phyloP scores from a whole-genome alignment of 2,113 vertebrate species.

The Sturnus vulgaris region DNA sequence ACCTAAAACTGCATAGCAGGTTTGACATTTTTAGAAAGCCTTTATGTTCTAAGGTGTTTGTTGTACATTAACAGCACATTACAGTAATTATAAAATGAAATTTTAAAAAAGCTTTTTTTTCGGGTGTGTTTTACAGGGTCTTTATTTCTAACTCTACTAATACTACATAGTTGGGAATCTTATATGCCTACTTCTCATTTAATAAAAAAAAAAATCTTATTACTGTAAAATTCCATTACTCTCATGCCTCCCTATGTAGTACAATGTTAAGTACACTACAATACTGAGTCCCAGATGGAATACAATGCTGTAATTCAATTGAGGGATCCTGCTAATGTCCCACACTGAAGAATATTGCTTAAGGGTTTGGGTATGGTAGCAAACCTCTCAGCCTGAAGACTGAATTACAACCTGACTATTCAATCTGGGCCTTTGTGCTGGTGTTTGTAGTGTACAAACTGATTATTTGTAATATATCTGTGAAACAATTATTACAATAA shows the following conservation, averaged over 20 bases:
- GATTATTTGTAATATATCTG: conserved; percentile 43
- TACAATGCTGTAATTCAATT: conserved; percentile 82
- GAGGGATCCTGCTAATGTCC: conserved; percentile 78
- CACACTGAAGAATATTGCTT: conserved; percentile 82
- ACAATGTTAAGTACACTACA: conserved; percentile 79
- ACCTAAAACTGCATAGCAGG: background rate
- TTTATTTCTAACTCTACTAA: conserved; percentile 43
- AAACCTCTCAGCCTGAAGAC: conserved; percentile 74
- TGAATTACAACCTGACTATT: conserved; percentile 71
- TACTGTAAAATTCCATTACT: conserved; percentile 76
- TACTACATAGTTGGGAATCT: conserved; percentile 36
- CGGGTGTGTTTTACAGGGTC: background rate
- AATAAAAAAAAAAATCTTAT: conserved; percentile 66
- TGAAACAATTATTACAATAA: conserved; percentile 61
- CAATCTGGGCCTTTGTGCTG: conserved; percentile 20
- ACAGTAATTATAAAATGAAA: conserved; percentile 9
- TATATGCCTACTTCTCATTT: conserved; percentile 67
- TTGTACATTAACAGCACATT: background rate
- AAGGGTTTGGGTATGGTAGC: conserved; percentile 76
- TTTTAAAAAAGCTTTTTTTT: background rate
- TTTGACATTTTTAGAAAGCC: conserved; percentile 14
- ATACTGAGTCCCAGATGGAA: conserved; percentile 76
- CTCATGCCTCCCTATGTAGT: conserved; percentile 71
- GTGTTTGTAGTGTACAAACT: conserved; percentile 3
- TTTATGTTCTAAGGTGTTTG: background rate